Evolutionary conservation across 2,888 invertebrate genomes (phyloP).

Genomic region (Abrostola triplasia): DNA sequence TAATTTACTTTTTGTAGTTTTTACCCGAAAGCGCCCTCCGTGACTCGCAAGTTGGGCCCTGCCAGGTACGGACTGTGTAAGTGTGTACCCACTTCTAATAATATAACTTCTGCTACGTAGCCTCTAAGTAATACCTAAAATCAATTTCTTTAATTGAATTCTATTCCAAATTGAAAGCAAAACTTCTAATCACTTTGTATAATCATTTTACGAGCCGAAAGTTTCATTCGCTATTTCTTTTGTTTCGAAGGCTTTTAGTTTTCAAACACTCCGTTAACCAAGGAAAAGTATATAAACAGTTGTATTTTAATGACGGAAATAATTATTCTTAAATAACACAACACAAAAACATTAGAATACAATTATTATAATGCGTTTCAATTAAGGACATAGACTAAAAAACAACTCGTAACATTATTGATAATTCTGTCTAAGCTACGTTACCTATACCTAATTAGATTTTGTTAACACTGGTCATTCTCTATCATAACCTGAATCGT

Average conservation of each 20-base stretch:
- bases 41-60: slow-evolving; percentile 80
- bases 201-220: slow-evolving; percentile 45
- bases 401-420: too few species aligned
- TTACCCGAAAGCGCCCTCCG: slow-evolving; percentile 84
- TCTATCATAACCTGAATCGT: slow-evolving; percentile 6
- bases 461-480: neutral
- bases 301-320: too few species aligned
- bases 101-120: slow-evolving; percentile 46
- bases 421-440: too few species aligned
- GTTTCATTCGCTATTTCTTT: slow-evolving; percentile 36
- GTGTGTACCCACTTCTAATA: slow-evolving; percentile 53
- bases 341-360: neutral
- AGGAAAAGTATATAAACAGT: too few species aligned
- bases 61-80: slow-evolving; percentile 75
- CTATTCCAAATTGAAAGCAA: slow-evolving; percentile 54
- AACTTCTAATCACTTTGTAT: slow-evolving; percentile 52
- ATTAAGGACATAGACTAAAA: too few species aligned
- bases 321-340: neutral
- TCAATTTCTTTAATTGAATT: slow-evolving; percentile 69
- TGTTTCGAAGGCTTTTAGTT: slow-evolving; percentile 19
- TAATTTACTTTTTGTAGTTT: slow-evolving; percentile 88
- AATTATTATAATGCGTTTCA: too few species aligned
- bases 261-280: neutral
- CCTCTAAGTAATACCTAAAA: slow-evolving; percentile 59
- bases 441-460: too few species aligned